Percentiles rank a stretch among this genome's conserved stretches.
Conservation (phyloP, 2,113 vertebrate species). For the Sapajus apella region DNA sequence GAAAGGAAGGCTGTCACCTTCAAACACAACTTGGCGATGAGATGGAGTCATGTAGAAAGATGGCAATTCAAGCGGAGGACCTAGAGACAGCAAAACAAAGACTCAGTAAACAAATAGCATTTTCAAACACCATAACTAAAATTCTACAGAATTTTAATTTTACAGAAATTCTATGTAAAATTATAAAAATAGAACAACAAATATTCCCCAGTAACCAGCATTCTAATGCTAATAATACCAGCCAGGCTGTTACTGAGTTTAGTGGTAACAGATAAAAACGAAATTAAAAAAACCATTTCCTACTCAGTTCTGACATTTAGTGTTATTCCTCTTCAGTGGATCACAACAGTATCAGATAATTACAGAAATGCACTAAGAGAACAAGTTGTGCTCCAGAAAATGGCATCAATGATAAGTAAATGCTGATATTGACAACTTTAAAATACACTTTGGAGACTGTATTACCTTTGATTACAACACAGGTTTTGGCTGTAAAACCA, state of each 20-base stretch:
- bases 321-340: background rate
- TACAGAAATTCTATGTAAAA: background rate
- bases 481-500: background rate
- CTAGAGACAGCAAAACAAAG: constrained; percentile 79
- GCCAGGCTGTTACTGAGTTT: background rate
- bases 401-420: background rate
- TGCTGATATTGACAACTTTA: background rate
- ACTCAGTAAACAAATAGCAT: background rate
- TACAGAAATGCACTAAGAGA: background rate
- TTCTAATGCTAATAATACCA: background rate
- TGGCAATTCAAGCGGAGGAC: constrained; percentile 94
- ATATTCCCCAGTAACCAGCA: background rate
- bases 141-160: background rate
- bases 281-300: constrained; percentile 1
- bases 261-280: background rate
- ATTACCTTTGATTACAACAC: background rate
- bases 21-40: constrained; percentile 96
- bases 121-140: background rate
- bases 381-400: background rate
- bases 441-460: background rate
- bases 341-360: background rate
- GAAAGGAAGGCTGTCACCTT: constrained; percentile 97
- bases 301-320: background rate
- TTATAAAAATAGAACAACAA: background rate
- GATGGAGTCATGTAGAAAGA: constrained; percentile 98